Conservation (phyloP, 2,797 vertebrate species). For the Rhynchonycteris naso region DNA sequence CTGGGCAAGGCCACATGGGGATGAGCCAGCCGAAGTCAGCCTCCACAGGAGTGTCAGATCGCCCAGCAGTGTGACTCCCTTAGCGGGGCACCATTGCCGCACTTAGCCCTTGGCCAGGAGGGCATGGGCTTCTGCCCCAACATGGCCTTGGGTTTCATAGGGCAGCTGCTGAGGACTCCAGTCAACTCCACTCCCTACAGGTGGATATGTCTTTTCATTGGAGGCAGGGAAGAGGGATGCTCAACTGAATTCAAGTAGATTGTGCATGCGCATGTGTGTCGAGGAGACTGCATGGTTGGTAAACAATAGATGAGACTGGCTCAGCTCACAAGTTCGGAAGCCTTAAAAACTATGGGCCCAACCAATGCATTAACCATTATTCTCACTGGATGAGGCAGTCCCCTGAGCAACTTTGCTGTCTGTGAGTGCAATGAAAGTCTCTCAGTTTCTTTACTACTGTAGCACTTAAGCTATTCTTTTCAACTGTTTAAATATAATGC, state of each 20-base stretch:
- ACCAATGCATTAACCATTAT: not conserved
- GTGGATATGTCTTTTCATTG: not conserved
- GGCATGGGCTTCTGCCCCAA: not conserved
- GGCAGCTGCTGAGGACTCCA: not conserved
- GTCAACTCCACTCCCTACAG: not conserved
- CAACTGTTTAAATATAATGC: not conserved
- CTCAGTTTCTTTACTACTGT: not conserved
- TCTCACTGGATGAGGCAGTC: not conserved
- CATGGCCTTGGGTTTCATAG: not conserved
- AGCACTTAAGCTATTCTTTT: not conserved
- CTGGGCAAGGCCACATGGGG: not conserved
- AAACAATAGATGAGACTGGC: not conserved
- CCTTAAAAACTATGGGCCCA: not conserved
- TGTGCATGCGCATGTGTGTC: too few relatives aligned
- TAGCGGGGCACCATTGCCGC: not conserved
- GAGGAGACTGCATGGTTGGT: not conserved
- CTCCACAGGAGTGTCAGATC: not conserved
- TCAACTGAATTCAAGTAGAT: not conserved
- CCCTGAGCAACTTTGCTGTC: not conserved
- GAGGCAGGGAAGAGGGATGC: rapidly evolving
- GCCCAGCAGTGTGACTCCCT: not conserved
- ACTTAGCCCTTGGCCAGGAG: not conserved
- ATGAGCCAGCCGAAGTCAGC: not conserved
- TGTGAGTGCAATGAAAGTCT: too few relatives aligned
- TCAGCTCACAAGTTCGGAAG: not conserved